These are phyloP conservation scores for Centropristis striata DNA, from an alignment of 2,113 vertebrate species.

Conservation along the genomic window DNA sequence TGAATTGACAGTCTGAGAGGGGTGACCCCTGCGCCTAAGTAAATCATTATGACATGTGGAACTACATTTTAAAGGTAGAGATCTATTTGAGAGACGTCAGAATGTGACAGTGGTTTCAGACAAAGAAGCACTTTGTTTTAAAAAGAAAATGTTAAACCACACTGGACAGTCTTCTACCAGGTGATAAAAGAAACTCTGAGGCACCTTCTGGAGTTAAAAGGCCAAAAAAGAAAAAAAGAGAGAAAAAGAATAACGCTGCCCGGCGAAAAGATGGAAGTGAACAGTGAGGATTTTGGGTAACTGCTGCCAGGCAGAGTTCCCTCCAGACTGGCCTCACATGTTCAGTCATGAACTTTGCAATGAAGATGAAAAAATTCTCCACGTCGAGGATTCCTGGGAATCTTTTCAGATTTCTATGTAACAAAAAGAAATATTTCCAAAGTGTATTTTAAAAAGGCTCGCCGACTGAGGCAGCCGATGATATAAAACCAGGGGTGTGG, in stretches of 20 bases:
- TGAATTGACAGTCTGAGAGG: constrained; percentile 55
- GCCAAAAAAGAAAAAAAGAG: constrained; percentile 68
- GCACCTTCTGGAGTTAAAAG: constrained; percentile 78
- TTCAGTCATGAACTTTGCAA: constrained; percentile 58
- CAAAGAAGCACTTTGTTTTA: constrained; percentile 83
- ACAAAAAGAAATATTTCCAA: constrained; percentile 69
- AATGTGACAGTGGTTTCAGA: constrained; percentile 85
- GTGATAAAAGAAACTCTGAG: constrained; percentile 64
- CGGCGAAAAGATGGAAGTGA: constrained; percentile 42
- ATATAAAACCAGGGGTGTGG: constrained; percentile 49
- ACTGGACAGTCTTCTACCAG: constrained; percentile 81
- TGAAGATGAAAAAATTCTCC: constrained; percentile 47
- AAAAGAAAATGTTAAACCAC: constrained; percentile 72
- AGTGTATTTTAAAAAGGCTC: constrained; percentile 63
- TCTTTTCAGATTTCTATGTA: constrained; percentile 52
- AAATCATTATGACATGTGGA: constrained; percentile 74
- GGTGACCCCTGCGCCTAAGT: constrained; percentile 36
- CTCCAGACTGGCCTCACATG: constrained; percentile 36
- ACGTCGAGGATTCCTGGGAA: constrained; percentile 30
- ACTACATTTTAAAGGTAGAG: constrained; percentile 74
- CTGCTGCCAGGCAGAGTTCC: constrained; percentile 53
- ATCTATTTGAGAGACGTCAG: constrained; percentile 81
- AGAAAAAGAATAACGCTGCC: constrained; percentile 40
- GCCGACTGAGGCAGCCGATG: constrained; percentile 24
- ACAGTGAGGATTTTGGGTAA: constrained; percentile 25